Base-by-base conservation (phyloP, 2,113 vertebrate species). In the Ailurus styani region DNA sequence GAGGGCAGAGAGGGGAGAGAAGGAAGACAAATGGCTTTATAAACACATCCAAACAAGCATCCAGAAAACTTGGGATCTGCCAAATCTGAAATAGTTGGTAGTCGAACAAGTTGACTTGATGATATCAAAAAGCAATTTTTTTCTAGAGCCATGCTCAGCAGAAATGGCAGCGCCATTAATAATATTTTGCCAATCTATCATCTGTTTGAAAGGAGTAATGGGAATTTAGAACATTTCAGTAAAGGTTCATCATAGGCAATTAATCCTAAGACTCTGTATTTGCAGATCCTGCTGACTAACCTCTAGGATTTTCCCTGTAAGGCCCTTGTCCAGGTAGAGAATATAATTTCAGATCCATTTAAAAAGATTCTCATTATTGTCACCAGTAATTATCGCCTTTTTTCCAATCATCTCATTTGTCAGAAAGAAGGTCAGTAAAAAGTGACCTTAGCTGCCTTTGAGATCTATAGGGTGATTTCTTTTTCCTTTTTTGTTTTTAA, bases 171-270 rank as follows among this genome's bases (percentile, higher is more conserved):
- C 0, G 55, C 11, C 50, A 62, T 57, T 64, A 70, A 52, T 37
- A 83, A 37, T 62, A 81, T 31, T 40, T 66, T 62, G 54, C 52
- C 7, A 55, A 88, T 64, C 54, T 82, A 78, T 78, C 64, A 77
- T 66, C 62, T 90, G 37, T 23, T 89, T 89, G 57, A 91, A 92
- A 97, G 55, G 20, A 93, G 82, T n/a, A 97, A 73, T 6, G 15
- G 55, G 29, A 95, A 84, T 23, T 77, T 54, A 87, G 66, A 78
- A 84, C 37, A 81, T 77, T 87, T 75, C 55, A 90, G 37, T 54
- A 81, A 94, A 89, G 37, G 34, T n/a, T 72, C 64, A 93, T 88
- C 50, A 87, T 0, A 93, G n/a, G 52, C 57, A 83, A 62, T 88
- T 72, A 87, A 84, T 70, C 25, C 23, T 31, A 78, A 84, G 7